A percentile compares a stretch with the other conserved stretches of the same genome.
These are phyloP conservation scores for Dipodomys spectabilis DNA, from an alignment of 2,113 vertebrate species.

Conservation along the genomic window DNA sequence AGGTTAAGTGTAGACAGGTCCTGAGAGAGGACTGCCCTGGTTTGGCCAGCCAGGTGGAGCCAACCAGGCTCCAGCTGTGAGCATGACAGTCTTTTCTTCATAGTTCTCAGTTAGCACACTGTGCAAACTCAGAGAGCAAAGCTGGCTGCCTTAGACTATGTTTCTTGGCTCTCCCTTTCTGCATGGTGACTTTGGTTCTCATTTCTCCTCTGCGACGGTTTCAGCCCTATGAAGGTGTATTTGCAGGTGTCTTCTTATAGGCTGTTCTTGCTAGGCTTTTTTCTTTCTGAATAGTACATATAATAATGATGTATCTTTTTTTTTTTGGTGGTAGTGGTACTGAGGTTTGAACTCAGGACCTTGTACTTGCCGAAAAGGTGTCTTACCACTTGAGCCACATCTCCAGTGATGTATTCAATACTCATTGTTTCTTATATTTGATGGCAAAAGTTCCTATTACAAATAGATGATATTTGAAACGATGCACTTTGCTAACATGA, in stretches of 20 bases:
- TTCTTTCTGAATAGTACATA: neutral
- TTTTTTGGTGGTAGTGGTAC: too few relatives aligned
- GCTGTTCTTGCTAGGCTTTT: neutral
- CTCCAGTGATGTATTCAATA: neutral
- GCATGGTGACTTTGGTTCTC: neutral
- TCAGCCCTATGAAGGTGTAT: neutral
- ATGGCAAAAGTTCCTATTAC: neutral
- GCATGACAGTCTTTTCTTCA: neutral
- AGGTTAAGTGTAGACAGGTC: neutral
- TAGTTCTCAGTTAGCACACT: neutral
- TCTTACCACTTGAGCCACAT: too few relatives aligned
- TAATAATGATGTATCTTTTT: neutral
- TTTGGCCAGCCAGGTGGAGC: neutral
- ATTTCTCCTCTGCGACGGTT: neutral
- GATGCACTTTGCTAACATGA: neutral
- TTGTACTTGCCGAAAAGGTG: too few relatives aligned
- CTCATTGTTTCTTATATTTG: neutral
- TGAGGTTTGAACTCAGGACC: too few relatives aligned
- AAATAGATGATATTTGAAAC: constrained; percentile 38
- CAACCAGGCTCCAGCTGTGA: neutral
- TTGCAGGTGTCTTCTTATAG: neutral
- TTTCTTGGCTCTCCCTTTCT: neutral
- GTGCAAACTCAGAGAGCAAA: neutral
- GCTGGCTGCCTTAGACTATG: neutral
- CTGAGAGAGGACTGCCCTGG: neutral